Conservation (phyloP, 2,888 invertebrate genomes). For the Ormyrus pomaceus region DNA sequence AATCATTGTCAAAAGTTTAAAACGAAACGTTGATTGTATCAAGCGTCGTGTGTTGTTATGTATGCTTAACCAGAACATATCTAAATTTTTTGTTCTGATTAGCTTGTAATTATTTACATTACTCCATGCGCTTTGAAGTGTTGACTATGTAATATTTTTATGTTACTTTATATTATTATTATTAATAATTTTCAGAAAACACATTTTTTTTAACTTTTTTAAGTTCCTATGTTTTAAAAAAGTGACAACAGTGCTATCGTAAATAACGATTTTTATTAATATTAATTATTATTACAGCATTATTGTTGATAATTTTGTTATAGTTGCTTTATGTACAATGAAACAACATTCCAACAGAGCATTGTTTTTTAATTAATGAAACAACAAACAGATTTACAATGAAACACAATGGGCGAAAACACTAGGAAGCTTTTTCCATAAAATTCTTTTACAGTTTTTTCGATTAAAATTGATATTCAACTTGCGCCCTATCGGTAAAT, state of each 20-base stretch:
- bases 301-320: slow-evolving; percentile 57
- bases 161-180: slow-evolving; percentile 50
- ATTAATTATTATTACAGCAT: slow-evolving; percentile 52
- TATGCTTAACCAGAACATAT: slow-evolving; percentile 52
- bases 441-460: slow-evolving; percentile 29
- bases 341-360: slow-evolving; percentile 57
- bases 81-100: slow-evolving; percentile 38
- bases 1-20: slow-evolving; percentile 44
- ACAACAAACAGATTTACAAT: slow-evolving; percentile 54
- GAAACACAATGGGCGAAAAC: slow-evolving; percentile 42
- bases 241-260: slow-evolving; percentile 48
- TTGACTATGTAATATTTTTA: slow-evolving; percentile 54
- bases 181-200: slow-evolving; percentile 24
- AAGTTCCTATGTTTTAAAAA: slow-evolving; percentile 47
- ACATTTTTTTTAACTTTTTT: slow-evolving; percentile 46
- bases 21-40: slow-evolving; percentile 32
- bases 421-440: slow-evolving; percentile 39
- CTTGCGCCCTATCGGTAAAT: slow-evolving; percentile 36
- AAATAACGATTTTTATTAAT: slow-evolving; percentile 53
- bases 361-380: slow-evolving; percentile 55
- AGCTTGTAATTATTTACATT: slow-evolving; percentile 50
- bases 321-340: slow-evolving; percentile 58
- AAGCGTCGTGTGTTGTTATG: slow-evolving; percentile 44
- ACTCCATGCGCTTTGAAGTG: slow-evolving; percentile 28
- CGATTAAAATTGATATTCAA: slow-evolving; percentile 25